phyloP scores from a whole-genome alignment of 2,888 invertebrate genomes.

The Andrena trimmerana region DNA sequence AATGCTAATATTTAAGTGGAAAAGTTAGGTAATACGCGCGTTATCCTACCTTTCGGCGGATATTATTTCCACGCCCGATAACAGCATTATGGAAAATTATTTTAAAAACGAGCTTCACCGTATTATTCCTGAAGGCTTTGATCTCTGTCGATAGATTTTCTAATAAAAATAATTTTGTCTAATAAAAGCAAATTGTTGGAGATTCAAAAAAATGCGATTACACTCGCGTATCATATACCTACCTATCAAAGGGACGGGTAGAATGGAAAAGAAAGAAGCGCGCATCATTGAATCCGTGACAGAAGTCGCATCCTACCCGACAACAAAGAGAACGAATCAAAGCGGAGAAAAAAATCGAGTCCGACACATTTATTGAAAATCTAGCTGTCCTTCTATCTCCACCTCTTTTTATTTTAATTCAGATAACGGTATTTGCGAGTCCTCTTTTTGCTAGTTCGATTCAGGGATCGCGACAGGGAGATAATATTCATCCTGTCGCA shows the following conservation, averaged over 20 bases:
- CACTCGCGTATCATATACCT: background rate
- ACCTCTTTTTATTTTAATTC: background rate
- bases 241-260: background rate
- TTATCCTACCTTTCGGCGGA: background rate
- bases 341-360: background rate
- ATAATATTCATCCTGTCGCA: slow-evolving; percentile 1
- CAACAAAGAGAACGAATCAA: slow-evolving; percentile 5
- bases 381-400: background rate
- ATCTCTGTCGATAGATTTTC: background rate
- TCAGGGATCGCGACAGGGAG: background rate
- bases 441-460: background rate
- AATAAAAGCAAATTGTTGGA: background rate
- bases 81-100: background rate
- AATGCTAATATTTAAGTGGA: too few species aligned
- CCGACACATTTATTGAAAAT: background rate
- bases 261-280: background rate
- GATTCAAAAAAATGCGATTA: background rate
- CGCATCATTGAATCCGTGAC: background rate
- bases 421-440: background rate
- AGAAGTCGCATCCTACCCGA: background rate
- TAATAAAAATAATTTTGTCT: slow-evolving; percentile 4
- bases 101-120: background rate
- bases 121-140: background rate
- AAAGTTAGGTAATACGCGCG: too few species aligned
- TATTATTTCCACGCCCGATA: background rate